Evolutionary conservation across 2,888 invertebrate species (phyloP), one percentile per base, ranked within the genome.

Genomic region (Plebejus anna): DNA sequence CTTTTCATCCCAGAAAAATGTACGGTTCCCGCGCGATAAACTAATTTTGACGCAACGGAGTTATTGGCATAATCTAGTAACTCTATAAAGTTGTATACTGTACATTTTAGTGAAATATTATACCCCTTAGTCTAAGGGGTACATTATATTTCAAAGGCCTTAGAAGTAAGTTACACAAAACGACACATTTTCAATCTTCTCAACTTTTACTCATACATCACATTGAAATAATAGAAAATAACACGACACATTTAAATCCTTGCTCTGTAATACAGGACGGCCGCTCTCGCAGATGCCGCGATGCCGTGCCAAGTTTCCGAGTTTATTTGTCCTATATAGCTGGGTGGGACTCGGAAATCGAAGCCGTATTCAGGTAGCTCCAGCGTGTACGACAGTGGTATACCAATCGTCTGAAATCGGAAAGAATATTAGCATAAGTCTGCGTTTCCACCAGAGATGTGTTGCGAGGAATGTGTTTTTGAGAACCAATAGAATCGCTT

Each of bases 291-390:
- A 0, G 85, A 80, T 32, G 80, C 83, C 0, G 84, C 87, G 57
- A 88, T 82, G 1, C 88, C 87, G 0, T 79, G 80, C 87, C 88
- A 88, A 0, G 88, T 87, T 82, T 88, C 88, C 38, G 78, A 78
- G 78, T 86, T 85, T 78, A 88, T 86, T 71, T 88, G 87, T 36
- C 83, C 81, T 76, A 84, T 80, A 81, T 80, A 87, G 4, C 76
- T 71, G 0, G 87, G 85, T 0, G 88, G 87, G 16, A 88, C 87
- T 32, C 77, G 61, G 82, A 88, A 88, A 51, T 38, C 76, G 71
- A 80, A 80, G 0, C 82, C 80, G 71, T 84, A 79, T 36, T 83
- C 86, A 0, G 88, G 88, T 70, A 88, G 82, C 81, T 88, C 88
- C 78, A 88, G 80, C 0, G 87, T 87, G 78, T 82, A 87, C 0